Percentiles rank a stretch among this genome's conserved stretches.
phyloP scores from a whole-genome alignment of 2,888 invertebrate species.

The Hanleya hanleyi region DNA sequence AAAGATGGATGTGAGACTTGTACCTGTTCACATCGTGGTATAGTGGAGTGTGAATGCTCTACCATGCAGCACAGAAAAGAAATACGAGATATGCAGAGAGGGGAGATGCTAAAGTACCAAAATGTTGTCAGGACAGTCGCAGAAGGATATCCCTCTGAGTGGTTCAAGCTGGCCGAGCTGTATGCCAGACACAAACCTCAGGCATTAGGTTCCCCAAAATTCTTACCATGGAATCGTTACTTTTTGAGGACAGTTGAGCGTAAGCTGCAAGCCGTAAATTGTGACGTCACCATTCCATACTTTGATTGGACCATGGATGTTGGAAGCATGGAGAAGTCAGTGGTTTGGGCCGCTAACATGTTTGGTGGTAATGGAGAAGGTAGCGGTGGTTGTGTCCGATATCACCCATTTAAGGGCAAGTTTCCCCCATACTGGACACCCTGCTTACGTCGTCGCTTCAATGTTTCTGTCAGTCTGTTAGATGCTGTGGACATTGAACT shows the following conservation, averaged over 20 bases:
- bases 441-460: conserved; percentile 65
- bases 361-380: conserved; percentile 68
- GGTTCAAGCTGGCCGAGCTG: conserved; percentile 61
- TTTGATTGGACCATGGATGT: conserved; percentile 71
- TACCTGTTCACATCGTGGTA: conserved; percentile 52
- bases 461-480: conserved; percentile 57
- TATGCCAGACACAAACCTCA: conserved; percentile 63
- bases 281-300: conserved; percentile 69
- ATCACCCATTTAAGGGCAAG: conserved; percentile 68
- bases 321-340: conserved; percentile 57
- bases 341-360: conserved; percentile 66
- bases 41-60: conserved; percentile 51
- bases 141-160: conserved; percentile 55
- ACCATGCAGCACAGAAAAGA: conserved; percentile 58
- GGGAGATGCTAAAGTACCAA: conserved; percentile 63
- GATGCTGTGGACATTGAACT: conserved; percentile 65
- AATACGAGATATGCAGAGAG: conserved; percentile 61
- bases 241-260: conserved; percentile 64
- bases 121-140: conserved; percentile 55
- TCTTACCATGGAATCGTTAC: conserved; percentile 69
- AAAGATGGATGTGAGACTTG: conserved; percentile 58
- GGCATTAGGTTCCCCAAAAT: conserved; percentile 58
- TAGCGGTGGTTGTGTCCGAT: conserved; percentile 56
- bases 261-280: conserved; percentile 60
- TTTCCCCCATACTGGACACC: conserved; percentile 61